Evolutionary conservation across 2,113 vertebrate species (phyloP).

Genomic region (Numida meleagris): DNA sequence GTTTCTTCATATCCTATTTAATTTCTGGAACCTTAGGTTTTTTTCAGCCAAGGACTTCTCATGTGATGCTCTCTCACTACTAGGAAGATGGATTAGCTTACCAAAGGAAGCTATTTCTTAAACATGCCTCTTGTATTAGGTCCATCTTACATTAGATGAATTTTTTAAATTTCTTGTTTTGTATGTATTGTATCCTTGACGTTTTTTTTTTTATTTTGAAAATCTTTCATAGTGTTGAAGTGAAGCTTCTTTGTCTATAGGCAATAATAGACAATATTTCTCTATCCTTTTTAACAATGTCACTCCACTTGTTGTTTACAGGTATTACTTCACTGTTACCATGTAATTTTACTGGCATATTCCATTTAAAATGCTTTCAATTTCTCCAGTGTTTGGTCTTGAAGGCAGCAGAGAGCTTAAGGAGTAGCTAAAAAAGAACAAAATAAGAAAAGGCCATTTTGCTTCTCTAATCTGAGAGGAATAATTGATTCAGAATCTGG

Average conservation of each 20-base stretch:
- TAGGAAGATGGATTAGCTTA: neutral
- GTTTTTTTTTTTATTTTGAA: neutral
- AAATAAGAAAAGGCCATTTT: neutral
- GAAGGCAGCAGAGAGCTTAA: neutral
- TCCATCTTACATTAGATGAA: neutral
- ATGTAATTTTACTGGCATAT: neutral
- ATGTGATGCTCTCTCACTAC: accelerated
- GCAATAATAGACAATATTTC: neutral
- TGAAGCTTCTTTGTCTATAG: neutral
- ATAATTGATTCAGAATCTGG: neutral
- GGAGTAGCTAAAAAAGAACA: neutral
- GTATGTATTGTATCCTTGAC: neutral
- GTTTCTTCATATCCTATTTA: neutral
- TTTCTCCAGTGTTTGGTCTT: neutral
- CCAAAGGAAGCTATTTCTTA: neutral
- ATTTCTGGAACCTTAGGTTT: neutral
- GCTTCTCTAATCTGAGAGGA: neutral
- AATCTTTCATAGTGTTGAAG: neutral
- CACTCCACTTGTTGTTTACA: neutral
- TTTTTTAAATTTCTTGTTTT: neutral
- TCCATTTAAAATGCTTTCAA: neutral
- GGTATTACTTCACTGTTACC: neutral
- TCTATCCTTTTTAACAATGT: neutral
- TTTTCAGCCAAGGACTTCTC: neutral
- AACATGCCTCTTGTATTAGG: neutral